A percentile compares a stretch with the other conserved stretches of the same genome.
Conservation (phyloP, 2,113 vertebrate species). For the Neodontobutis hainanensis region DNA sequence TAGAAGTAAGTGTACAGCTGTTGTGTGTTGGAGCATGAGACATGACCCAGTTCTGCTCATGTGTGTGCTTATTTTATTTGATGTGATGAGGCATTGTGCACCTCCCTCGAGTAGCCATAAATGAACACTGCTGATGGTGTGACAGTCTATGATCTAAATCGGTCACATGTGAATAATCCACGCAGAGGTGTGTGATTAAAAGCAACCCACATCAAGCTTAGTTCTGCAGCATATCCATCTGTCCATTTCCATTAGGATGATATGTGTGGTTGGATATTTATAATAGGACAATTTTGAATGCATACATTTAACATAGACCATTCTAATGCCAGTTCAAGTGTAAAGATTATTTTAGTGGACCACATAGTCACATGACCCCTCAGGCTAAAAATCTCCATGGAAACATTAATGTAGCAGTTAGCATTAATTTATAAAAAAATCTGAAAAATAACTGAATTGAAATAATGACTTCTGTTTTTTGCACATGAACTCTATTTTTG, state of each 20-base stretch:
- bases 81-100: not conserved
- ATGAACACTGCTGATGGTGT: not conserved
- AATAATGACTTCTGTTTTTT: no score
- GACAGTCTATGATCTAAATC: not conserved
- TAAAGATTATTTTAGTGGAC: not conserved
- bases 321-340: not conserved
- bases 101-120: slow-evolving; percentile 1
- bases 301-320: not conserved
- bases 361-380: not conserved
- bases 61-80: not conserved
- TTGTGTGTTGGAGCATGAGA: slow-evolving; percentile 3
- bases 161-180: slow-evolving; percentile 7
- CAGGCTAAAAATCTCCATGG: slow-evolving; percentile 3
- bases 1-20: not conserved
- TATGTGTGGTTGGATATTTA: not conserved
- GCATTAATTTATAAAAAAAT: no score
- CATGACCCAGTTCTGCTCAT: not conserved
- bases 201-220: not conserved
- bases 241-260: slow-evolving; percentile 2
- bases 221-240: not conserved
- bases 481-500: no score
- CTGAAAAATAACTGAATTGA: no score
- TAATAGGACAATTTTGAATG: not conserved
- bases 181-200: slow-evolving; percentile 5
- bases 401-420: not conserved